These are phyloP conservation scores for Augochlora pura DNA, from an alignment of 1,140 invertebrate species.

Conservation along the genomic window DNA sequence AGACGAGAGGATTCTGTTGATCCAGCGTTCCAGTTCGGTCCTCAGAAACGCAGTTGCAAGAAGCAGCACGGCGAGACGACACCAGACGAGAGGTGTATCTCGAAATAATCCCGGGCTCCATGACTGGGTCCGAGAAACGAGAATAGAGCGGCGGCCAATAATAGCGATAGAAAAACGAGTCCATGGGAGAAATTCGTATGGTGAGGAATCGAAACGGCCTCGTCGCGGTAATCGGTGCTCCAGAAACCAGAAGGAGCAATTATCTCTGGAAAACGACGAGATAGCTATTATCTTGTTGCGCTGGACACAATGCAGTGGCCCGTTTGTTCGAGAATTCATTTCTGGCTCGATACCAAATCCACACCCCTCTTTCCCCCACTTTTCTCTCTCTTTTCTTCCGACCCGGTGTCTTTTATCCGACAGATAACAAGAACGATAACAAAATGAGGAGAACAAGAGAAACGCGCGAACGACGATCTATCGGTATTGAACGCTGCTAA, in stretches of 20 bases:
- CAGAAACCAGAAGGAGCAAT: slow-evolving; percentile 25
- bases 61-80: neutral
- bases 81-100: neutral
- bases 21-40: neutral
- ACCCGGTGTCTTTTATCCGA: too few species aligned
- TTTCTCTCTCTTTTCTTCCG: neutral
- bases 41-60: neutral
- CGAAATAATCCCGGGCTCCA: slow-evolving; percentile 22
- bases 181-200: neutral
- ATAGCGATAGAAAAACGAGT: slow-evolving; percentile 15
- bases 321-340: slow-evolving; percentile 36
- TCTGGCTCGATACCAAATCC: slow-evolving; percentile 38
- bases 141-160: slow-evolving; percentile 19
- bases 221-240: neutral
- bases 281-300: slow-evolving; percentile 26
- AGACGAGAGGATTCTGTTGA: too few species aligned
- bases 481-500: neutral
- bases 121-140: neutral
- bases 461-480: slow-evolving; percentile 1
- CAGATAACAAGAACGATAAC: slow-evolving; percentile 9
- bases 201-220: neutral
- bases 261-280: slow-evolving; percentile 11
- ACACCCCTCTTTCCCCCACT: too few species aligned
- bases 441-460: neutral
- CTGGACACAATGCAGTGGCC: slow-evolving; percentile 28